Percentiles rank a stretch among this genome's conserved stretches.
Evolutionary conservation across 1,140 invertebrate genomes (phyloP).

Genomic region (Chironomus striatipennis): DNA sequence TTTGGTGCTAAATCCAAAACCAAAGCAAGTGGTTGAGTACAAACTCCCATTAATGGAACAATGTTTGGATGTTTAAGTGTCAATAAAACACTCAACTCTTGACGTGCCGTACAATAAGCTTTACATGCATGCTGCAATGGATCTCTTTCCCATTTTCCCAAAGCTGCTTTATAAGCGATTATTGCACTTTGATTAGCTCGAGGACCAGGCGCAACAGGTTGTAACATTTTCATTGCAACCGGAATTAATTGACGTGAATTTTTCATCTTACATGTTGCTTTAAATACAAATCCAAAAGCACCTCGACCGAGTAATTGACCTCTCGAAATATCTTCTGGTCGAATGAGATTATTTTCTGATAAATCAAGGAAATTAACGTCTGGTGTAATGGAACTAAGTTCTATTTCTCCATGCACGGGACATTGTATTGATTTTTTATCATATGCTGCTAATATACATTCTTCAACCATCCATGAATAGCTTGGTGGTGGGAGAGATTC

Average conservation of each 20-base stretch:
- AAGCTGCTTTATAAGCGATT: slow-evolving; percentile 52
- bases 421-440: slow-evolving; percentile 49
- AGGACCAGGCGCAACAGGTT: slow-evolving; percentile 81
- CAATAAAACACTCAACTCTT: slow-evolving; percentile 85
- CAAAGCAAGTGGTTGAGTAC: slow-evolving; percentile 79
- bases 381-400: slow-evolving; percentile 58
- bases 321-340: slow-evolving; percentile 66
- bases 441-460: slow-evolving; percentile 85
- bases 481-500: slow-evolving; percentile 32
- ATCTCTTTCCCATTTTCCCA: slow-evolving; percentile 85
- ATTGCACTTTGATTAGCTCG: slow-evolving; percentile 49
- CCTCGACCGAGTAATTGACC: slow-evolving; percentile 84
- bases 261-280: slow-evolving; percentile 61
- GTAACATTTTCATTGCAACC: slow-evolving; percentile 93
- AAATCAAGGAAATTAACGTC: slow-evolving; percentile 84
- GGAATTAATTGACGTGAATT: slow-evolving; percentile 49
- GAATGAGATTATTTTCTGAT: slow-evolving; percentile 66
- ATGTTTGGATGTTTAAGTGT: slow-evolving; percentile 84
- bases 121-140: slow-evolving; percentile 85
- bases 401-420: slow-evolving; percentile 52
- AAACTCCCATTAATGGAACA: slow-evolving; percentile 83
- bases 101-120: slow-evolving; percentile 89
- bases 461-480: slow-evolving; percentile 84
- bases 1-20: slow-evolving; percentile 84
- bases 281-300: slow-evolving; percentile 95